Percentiles rank a stretch among this genome's conserved stretches.
These are phyloP conservation scores for Amphipyra berbera DNA, from an alignment of 2,888 invertebrate genomes.

Conservation along the genomic window DNA sequence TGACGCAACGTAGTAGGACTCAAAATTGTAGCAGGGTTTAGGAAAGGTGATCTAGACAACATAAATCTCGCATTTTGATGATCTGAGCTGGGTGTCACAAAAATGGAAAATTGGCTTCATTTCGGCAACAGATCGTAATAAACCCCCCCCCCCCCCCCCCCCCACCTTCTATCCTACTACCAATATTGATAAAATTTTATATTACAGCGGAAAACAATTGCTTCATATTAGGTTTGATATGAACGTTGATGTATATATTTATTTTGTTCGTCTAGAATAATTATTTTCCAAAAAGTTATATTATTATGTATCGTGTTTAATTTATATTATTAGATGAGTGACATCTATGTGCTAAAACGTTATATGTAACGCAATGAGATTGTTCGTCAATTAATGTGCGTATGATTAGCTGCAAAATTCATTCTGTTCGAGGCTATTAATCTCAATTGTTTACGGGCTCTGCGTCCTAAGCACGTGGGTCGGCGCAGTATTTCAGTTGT, in stretches of 20 bases:
- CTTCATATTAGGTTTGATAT: slow-evolving; percentile 84
- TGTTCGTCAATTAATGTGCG: slow-evolving; percentile 82
- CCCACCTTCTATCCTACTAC: slow-evolving; percentile 68
- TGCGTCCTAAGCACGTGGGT: slow-evolving; percentile 80
- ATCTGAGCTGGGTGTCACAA: slow-evolving; percentile 89
- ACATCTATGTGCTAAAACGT: slow-evolving; percentile 88
- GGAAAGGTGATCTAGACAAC: slow-evolving; percentile 49
- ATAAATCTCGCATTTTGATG: slow-evolving; percentile 70
- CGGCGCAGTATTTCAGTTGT: slow-evolving; percentile 75
- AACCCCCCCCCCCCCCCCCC: slow-evolving; percentile 73
- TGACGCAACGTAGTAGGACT: slow-evolving; percentile 40
- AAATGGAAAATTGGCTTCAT: slow-evolving; percentile 85
- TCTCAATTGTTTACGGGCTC: slow-evolving; percentile 78
- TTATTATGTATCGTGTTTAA: slow-evolving; percentile 79
- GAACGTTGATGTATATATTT: slow-evolving; percentile 76
- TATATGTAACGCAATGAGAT: slow-evolving; percentile 89
- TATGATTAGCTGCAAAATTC: slow-evolving; percentile 85
- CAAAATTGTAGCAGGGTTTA: slow-evolving; percentile 44
- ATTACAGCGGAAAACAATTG: slow-evolving; percentile 75
- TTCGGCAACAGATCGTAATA: slow-evolving; percentile 90
- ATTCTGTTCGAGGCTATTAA: slow-evolving; percentile 77
- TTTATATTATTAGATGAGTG: slow-evolving; percentile 82
- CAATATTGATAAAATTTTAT: slow-evolving; percentile 68
- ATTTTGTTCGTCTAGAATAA: slow-evolving; percentile 80
- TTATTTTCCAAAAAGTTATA: slow-evolving; percentile 70